Conservation (phyloP, 2,113 vertebrate species). For the Excalfactoria chinensis region DNA sequence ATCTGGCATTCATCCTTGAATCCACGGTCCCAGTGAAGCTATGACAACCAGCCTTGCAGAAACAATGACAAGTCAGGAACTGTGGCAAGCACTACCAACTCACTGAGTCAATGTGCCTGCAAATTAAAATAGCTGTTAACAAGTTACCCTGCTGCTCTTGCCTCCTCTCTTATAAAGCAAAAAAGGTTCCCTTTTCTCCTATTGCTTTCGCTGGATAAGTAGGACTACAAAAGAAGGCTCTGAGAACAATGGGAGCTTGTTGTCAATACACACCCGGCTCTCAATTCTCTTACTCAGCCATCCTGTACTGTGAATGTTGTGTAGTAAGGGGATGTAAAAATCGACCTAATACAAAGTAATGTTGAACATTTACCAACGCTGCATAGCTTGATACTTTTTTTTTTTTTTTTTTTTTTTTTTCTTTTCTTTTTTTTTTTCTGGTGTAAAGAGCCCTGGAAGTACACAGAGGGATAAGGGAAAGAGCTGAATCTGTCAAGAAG, state of each 20-base stretch:
- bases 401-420: not conserved
- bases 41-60: not conserved
- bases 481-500: constrained; percentile 19
- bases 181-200: not conserved
- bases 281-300: not conserved
- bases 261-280: not conserved
- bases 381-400: not conserved
- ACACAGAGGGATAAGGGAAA: constrained; percentile 11
- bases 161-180: not conserved
- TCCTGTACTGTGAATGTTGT: not conserved
- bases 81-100: not conserved
- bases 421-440: not conserved
- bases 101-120: not conserved
- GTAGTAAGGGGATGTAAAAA: not conserved
- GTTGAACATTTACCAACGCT: constrained; percentile 8
- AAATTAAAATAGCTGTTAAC: not conserved
- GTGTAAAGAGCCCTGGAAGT: not conserved
- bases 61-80: not conserved
- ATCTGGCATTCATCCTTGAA: not conserved
- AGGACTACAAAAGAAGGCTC: not conserved
- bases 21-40: not conserved
- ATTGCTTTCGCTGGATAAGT: not conserved
- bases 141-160: not conserved
- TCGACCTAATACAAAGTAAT: not conserved
- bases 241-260: not conserved